Conservation (phyloP, 2,888 invertebrate species). For the Troides oblongomaculatus region DNA sequence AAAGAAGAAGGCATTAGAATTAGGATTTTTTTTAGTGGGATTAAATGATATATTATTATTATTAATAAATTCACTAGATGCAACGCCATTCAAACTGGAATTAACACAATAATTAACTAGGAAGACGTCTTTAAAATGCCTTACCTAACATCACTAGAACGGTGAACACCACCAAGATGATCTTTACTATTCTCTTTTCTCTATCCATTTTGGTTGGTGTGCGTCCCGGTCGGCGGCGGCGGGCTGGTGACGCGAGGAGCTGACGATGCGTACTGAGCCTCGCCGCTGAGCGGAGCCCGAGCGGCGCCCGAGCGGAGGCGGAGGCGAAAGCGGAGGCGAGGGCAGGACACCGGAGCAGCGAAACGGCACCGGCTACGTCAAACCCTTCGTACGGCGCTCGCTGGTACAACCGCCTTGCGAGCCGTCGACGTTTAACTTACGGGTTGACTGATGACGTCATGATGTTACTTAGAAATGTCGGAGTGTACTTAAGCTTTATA, state of each 20-base stretch:
- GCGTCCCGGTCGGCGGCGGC: neutral
- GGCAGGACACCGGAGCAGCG: conserved; percentile 2
- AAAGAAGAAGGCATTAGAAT: too few relatives aligned
- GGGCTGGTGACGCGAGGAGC: conserved; percentile 9
- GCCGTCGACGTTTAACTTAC: too few relatives aligned
- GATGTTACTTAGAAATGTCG: too few relatives aligned
- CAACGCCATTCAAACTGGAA: too few relatives aligned
- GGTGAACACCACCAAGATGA: conserved; percentile 58
- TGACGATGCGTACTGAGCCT: conserved; percentile 12
- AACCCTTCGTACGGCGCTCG: conserved; percentile 2
- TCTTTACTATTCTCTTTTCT: conserved; percentile 67
- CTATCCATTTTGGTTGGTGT: conserved; percentile 51
- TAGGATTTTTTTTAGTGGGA: too few relatives aligned
- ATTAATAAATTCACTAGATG: too few relatives aligned
- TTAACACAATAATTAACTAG: too few relatives aligned
- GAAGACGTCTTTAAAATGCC: conserved; percentile 34
- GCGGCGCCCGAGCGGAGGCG: too few relatives aligned
- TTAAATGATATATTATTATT: too few relatives aligned
- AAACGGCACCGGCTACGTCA: conserved; percentile 9
- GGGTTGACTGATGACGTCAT: too few relatives aligned
- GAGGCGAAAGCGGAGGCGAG: neutral
- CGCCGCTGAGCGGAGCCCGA: conserved; percentile 4
- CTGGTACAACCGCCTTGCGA: too few relatives aligned
- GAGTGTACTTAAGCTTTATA: too few relatives aligned
- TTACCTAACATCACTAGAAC: conserved; percentile 61